Conservation (phyloP, 2,797 vertebrate species). For the Percopsis omiscomaycus region DNA sequence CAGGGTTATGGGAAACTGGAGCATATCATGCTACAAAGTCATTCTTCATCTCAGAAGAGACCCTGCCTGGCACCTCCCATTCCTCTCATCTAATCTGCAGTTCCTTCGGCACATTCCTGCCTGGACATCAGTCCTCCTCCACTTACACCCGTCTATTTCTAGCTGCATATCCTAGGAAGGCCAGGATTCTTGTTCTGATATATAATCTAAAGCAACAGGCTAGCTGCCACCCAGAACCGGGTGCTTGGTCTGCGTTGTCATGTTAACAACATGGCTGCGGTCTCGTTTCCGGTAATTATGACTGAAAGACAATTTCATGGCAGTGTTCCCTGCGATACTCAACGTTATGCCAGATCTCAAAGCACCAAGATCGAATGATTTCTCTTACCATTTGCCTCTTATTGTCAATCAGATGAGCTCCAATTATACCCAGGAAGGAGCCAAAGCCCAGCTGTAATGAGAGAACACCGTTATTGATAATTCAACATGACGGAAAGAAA, state of each 20-base stretch:
- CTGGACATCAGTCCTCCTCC: constrained; percentile 72
- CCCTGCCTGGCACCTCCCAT: constrained; percentile 33
- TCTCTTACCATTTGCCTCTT: constrained; percentile 98
- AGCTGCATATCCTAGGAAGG: constrained; percentile 50
- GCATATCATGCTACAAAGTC: constrained; percentile 42
- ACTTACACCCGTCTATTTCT: constrained; percentile 80
- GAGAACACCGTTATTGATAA: constrained; percentile 30
- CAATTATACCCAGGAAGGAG: constrained; percentile 98
- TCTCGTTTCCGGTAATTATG: constrained; percentile 7
- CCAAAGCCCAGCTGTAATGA: constrained; percentile 93
- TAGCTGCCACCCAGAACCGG: constrained; percentile 4
- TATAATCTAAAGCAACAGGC: constrained; percentile 36
- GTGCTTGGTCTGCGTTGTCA: constrained; percentile 14
- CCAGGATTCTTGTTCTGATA: constrained; percentile 47
- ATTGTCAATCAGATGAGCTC: constrained; percentile 97
- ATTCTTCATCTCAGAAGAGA: constrained; percentile 50
- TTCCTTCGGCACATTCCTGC: constrained; percentile 68
- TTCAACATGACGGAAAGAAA: constrained; percentile 21
- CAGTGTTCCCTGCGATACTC: constrained; percentile 19
- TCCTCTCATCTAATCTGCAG: constrained; percentile 61
- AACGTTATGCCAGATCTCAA: constrained; percentile 40
- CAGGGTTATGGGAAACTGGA: constrained; percentile 29
- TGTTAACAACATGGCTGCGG: constrained; percentile 16
- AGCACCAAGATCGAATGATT: constrained; percentile 53
- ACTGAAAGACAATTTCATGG: constrained; percentile 27